These are phyloP conservation scores for Carabus problematicus DNA, from an alignment of 2,888 invertebrate species.

Conservation along the genomic window DNA sequence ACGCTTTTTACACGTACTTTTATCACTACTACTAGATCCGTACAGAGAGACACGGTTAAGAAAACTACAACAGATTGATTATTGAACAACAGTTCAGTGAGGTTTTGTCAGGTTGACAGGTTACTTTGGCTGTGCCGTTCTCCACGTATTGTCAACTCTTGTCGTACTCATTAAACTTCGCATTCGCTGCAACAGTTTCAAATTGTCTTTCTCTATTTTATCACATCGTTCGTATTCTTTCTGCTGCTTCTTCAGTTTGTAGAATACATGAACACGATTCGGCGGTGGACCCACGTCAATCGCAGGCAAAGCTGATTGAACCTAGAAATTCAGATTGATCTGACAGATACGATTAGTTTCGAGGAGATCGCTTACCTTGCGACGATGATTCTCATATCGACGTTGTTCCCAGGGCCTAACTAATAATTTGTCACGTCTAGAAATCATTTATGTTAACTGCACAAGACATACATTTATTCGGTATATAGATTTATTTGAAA, in stretches of 20 bases:
- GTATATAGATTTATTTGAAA: neutral
- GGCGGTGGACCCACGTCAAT: conserved; percentile 72
- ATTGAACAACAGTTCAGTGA: neutral
- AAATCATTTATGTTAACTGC: conserved; percentile 64
- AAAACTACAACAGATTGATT: conserved; percentile 46
- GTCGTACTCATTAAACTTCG: conserved; percentile 70
- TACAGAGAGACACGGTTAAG: conserved; percentile 48
- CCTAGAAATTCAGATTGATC: conserved; percentile 56
- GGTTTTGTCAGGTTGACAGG: neutral
- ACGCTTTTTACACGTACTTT: conserved; percentile 18
- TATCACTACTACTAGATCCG: conserved; percentile 33
- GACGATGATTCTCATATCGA: conserved; percentile 72
- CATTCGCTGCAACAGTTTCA: conserved; percentile 71
- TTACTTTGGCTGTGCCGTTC: conserved; percentile 68
- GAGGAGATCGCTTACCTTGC: conserved; percentile 62
- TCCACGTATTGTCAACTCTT: conserved; percentile 73
- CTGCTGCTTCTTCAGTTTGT: conserved; percentile 74
- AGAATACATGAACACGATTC: conserved; percentile 69
- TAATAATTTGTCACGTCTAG: conserved; percentile 73
- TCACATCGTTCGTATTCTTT: conserved; percentile 71
- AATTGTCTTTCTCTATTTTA: conserved; percentile 73
- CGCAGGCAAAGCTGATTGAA: conserved; percentile 70
- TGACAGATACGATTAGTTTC: no score
- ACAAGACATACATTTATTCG: no score
- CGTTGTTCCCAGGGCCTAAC: conserved; percentile 75